phyloP scores from a whole-genome alignment of 2,113 vertebrate species.

The Paraplagusia blochii region DNA sequence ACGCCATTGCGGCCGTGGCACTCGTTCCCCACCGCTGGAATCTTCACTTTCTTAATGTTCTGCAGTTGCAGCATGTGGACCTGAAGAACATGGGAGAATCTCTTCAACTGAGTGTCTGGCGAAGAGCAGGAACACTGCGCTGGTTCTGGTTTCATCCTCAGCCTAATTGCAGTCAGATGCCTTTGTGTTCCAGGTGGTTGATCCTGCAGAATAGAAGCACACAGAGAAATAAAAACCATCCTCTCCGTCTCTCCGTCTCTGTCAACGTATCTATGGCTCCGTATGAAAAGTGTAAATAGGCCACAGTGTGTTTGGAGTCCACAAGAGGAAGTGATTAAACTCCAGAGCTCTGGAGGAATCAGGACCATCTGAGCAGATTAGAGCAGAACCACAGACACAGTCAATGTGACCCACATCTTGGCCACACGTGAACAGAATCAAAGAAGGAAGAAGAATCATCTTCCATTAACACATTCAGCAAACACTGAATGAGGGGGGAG shows the following conservation, averaged over 20 bases:
- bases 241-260: slow-evolving; percentile 28
- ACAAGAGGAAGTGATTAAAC: slow-evolving; percentile 24
- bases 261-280: slow-evolving; percentile 22
- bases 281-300: slow-evolving; percentile 22
- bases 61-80: slow-evolving; percentile 67
- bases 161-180: slow-evolving; percentile 90
- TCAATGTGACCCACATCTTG: no score
- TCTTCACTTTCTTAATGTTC: slow-evolving; percentile 36
- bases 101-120: slow-evolving; percentile 80
- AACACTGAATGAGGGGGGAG: no score
- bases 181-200: slow-evolving; percentile 76
- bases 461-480: no score
- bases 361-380: slow-evolving; percentile 19
- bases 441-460: no score
- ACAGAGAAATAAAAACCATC: slow-evolving; percentile 56
- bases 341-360: background rate
- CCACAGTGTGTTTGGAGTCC: slow-evolving; percentile 6
- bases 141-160: slow-evolving; percentile 83
- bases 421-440: no score
- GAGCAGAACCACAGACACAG: background rate
- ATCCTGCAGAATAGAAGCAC: slow-evolving; percentile 45
- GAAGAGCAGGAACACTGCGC: slow-evolving; percentile 84
- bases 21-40: no score
- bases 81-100: slow-evolving; percentile 84
- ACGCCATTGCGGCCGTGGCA: no score